Evolutionary conservation across 2,113 vertebrate species (phyloP).

Genomic region (Cebus imitator): DNA sequence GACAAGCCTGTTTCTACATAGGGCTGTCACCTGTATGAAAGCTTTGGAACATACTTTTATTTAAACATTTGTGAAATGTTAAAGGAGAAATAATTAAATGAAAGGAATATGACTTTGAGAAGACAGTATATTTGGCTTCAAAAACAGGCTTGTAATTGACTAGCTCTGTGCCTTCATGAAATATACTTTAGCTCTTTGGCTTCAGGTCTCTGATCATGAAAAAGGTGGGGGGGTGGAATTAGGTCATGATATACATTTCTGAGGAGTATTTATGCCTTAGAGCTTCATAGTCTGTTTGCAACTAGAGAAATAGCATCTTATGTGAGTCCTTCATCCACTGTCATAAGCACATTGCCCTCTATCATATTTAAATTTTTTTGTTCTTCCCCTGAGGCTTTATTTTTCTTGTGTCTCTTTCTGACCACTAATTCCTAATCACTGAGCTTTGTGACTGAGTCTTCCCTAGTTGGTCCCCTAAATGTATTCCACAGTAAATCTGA

Average conservation of each 20-base stretch:
- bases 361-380: background rate
- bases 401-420: background rate
- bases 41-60: background rate
- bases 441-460: background rate
- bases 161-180: background rate
- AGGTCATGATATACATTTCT: background rate
- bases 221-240: background rate
- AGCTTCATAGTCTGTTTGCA: background rate
- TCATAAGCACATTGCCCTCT: background rate
- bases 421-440: background rate
- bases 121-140: background rate
- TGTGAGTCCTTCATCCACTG: background rate
- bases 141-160: background rate
- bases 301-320: background rate
- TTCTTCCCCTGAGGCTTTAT: background rate
- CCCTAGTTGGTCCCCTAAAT: background rate
- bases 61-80: background rate
- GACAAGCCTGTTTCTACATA: background rate
- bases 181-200: background rate
- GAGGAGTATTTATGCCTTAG: background rate
- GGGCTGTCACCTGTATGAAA: background rate
- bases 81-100: background rate
- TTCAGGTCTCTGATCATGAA: background rate
- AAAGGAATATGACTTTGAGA: background rate
- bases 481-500: background rate